Percentiles rank a stretch among this genome's conserved stretches.
Conservation (phyloP, 2,113 vertebrate genomes). For the Pandion haliaetus region DNA sequence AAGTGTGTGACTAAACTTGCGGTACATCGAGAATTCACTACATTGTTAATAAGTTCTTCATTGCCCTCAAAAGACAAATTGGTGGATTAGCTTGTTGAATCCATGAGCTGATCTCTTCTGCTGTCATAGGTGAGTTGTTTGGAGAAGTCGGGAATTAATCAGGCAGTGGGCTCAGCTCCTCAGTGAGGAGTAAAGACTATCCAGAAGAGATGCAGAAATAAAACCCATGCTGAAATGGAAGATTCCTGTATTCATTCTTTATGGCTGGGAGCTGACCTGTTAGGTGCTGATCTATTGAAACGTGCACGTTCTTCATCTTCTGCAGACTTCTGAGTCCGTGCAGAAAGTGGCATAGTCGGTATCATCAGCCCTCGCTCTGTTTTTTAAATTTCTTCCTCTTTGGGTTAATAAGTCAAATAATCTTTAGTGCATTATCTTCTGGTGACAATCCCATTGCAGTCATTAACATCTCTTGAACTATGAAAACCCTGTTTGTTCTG, state of each 20-base stretch:
- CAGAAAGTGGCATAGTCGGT: fast-evolving
- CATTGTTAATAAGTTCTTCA: not conserved
- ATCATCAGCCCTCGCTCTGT: not conserved
- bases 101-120: fast-evolving
- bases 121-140: not conserved
- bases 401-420: not conserved
- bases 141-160: not conserved
- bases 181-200: not conserved
- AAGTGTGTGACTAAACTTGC: fast-evolving
- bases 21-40: not conserved
- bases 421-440: not conserved
- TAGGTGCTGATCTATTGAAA: not conserved
- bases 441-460: not conserved
- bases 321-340: not conserved
- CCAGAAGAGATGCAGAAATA: not conserved
- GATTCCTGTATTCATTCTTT: too few species aligned
- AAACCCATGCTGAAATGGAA: not conserved
- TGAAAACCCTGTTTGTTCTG: not conserved
- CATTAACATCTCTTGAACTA: not conserved
- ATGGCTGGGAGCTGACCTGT: fast-evolving
- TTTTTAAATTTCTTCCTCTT: not conserved
- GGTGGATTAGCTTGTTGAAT: not conserved
- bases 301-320: not conserved
- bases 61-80: not conserved
- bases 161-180: not conserved